A percentile compares a stretch with the other conserved stretches of the same genome.
These are phyloP conservation scores for Ferrisia virgata DNA, from an alignment of 2,888 invertebrate genomes.

Conservation along the genomic window DNA sequence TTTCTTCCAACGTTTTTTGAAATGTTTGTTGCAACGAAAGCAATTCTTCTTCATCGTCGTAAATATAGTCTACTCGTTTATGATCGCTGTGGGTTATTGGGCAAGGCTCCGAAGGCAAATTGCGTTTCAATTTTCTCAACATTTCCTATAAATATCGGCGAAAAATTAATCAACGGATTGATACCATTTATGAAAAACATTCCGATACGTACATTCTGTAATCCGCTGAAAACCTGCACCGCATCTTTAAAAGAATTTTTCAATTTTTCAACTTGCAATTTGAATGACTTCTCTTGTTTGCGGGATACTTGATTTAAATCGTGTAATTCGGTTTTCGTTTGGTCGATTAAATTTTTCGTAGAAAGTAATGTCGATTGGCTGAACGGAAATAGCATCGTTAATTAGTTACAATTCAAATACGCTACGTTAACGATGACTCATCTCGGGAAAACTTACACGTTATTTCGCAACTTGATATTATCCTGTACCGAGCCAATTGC, in stretches of 20 bases:
- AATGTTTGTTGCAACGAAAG: conserved; percentile 28
- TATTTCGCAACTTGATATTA: conserved; percentile 30
- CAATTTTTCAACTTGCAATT: conserved; percentile 35
- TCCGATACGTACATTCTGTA: conserved; percentile 13
- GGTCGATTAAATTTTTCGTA: conserved; percentile 28
- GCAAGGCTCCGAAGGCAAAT: conserved; percentile 38
- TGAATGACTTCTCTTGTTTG: conserved; percentile 24
- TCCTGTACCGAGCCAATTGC: conserved; percentile 39
- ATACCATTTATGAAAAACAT: not conserved
- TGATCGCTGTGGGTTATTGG: conserved; percentile 39
- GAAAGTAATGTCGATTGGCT: conserved; percentile 26
- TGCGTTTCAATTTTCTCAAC: conserved; percentile 21
- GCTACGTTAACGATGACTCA: not conserved
- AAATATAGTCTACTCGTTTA: conserved; percentile 36
- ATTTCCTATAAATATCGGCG: not conserved
- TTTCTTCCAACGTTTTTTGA: conserved; percentile 38
- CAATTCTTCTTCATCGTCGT: conserved; percentile 33
- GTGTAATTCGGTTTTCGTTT: conserved; percentile 34
- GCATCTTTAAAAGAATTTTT: conserved; percentile 11
- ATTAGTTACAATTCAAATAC: not conserved
- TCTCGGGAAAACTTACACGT: conserved; percentile 20
- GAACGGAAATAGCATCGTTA: not conserved
- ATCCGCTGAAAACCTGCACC: not conserved
- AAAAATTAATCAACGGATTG: not conserved
- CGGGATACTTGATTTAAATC: not conserved